phyloP scores from a whole-genome alignment of 2,888 invertebrate genomes.

The Alcis repandata region DNA sequence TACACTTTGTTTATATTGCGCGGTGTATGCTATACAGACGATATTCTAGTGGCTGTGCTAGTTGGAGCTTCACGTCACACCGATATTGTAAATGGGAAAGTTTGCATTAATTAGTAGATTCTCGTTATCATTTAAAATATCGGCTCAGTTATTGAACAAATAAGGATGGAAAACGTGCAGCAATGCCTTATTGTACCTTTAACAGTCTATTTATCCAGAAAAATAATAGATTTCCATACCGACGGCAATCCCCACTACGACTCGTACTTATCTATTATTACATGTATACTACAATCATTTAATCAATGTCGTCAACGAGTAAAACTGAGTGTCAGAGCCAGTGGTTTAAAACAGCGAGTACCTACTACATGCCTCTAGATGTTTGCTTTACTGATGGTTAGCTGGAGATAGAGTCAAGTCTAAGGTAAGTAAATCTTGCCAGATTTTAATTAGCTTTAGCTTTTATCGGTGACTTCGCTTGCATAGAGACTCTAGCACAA shows the following conservation, averaged over 20 bases:
- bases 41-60: conserved; percentile 18
- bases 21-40: conserved; percentile 23
- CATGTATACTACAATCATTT: too few relatives aligned
- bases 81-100: neutral
- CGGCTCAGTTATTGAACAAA: too few relatives aligned
- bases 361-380: neutral
- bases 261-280: too few relatives aligned
- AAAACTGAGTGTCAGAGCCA: neutral
- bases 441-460: conserved; percentile 10
- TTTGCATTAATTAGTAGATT: neutral
- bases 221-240: too few relatives aligned
- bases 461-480: conserved; percentile 4
- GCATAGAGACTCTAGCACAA: neutral
- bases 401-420: conserved; percentile 10
- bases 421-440: conserved; percentile 5
- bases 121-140: too few relatives aligned
- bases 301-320: neutral
- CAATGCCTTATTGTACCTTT: too few relatives aligned
- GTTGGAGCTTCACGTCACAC: neutral
- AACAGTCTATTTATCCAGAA: too few relatives aligned
- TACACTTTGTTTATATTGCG: conserved; percentile 56
- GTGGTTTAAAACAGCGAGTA: neutral
- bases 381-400: conserved; percentile 20
- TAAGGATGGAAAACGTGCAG: too few relatives aligned
- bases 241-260: too few relatives aligned